phyloP scores from a whole-genome alignment of 2,113 vertebrate species.

The Paracanthobrama guichenoti region DNA sequence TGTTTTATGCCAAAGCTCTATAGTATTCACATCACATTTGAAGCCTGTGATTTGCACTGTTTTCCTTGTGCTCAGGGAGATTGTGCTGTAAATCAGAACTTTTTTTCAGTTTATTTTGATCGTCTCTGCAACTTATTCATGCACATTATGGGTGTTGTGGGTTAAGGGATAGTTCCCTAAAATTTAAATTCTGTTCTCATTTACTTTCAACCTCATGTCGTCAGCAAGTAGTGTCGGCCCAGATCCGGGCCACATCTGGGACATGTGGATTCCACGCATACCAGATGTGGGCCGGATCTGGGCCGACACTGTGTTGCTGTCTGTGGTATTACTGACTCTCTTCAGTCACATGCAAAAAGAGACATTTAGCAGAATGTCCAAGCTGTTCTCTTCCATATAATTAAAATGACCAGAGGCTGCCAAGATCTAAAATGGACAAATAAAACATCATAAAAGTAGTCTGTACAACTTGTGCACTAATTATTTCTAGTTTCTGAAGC shows the following conservation, averaged over 20 bases:
- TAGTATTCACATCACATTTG: constrained; percentile 24
- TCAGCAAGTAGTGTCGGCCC: no score
- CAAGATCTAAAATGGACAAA: neutral
- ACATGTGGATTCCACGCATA: no score
- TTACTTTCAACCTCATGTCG: neutral
- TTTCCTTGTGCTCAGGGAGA: constrained; percentile 14
- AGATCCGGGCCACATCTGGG: no score
- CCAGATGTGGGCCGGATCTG: no score
- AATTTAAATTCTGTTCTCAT: neutral
- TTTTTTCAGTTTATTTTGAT: neutral
- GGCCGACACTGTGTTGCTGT: no score
- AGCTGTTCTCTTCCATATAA: neutral
- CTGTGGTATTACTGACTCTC: neutral
- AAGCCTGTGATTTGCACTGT: neutral
- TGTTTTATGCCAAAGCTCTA: constrained; percentile 26
- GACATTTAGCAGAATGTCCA: neutral
- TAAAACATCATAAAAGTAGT: neutral
- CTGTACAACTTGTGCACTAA: neutral
- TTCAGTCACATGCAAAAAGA: neutral
- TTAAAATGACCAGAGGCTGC: neutral
- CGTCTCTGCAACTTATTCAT: neutral
- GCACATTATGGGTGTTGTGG: neutral
- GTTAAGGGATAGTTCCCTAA: neutral
- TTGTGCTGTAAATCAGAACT: neutral
- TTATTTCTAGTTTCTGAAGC: neutral